These are phyloP conservation scores for Luffia ferchaultella DNA, from an alignment of 2,888 invertebrate genomes.

Conservation along the genomic window DNA sequence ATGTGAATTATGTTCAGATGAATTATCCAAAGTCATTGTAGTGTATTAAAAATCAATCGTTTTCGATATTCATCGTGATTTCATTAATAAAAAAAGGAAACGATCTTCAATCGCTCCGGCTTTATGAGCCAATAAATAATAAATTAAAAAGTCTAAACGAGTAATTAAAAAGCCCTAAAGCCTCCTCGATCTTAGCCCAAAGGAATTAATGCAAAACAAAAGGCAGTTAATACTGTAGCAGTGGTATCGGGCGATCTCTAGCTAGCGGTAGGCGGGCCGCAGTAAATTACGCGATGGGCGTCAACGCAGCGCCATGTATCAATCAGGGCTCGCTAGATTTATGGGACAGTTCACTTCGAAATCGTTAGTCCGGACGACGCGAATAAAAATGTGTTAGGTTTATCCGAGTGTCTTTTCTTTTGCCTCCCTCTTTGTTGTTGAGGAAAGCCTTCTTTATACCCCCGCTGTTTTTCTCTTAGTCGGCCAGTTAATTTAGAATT, in stretches of 20 bases:
- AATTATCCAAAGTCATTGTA: background rate
- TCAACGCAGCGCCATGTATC: constrained; percentile 68
- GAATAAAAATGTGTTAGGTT: constrained; percentile 60
- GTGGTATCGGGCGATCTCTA: constrained; percentile 25
- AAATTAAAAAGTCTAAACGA: background rate
- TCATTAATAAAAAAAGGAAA: background rate
- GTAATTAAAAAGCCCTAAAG: constrained; percentile 5
- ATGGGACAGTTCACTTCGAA: constrained; percentile 62
- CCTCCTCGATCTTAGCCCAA: constrained; percentile 15
- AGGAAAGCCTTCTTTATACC: background rate
- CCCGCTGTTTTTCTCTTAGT: background rate
- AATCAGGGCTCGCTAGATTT: constrained; percentile 57
- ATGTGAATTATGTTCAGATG: background rate
- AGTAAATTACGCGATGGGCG: constrained; percentile 73
- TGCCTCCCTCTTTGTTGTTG: constrained; percentile 21
- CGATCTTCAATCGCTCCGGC: background rate
- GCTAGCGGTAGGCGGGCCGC: constrained; percentile 68
- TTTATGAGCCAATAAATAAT: background rate
- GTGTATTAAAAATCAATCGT: background rate
- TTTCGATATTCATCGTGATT: background rate
- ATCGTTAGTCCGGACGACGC: constrained; percentile 42
- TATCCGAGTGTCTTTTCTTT: constrained; percentile 33
- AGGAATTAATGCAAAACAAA: constrained; percentile 67
- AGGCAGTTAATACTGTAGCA: constrained; percentile 23
- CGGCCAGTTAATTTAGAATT: background rate